Conservation (phyloP, 30 jellyfish, hydroid and myxozoan genomes). For the Nemopilema nomurai region DNA sequence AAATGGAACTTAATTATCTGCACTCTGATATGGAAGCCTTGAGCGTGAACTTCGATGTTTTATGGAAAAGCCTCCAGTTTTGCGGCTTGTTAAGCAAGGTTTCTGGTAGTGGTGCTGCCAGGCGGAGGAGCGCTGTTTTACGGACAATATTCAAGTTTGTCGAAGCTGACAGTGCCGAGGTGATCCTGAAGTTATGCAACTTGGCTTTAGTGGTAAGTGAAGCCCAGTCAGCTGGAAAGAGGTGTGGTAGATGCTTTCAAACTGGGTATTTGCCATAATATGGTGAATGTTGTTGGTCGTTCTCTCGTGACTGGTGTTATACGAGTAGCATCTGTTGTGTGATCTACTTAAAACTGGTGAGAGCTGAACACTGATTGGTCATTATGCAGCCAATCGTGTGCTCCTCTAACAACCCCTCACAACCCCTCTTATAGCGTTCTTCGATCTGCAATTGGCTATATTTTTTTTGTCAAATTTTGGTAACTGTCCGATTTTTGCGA, state of each 20-base stretch:
- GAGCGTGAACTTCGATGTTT: slow-evolving; percentile 69
- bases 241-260: not conserved
- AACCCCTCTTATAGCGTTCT: too few relatives aligned
- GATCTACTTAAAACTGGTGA: too few relatives aligned
- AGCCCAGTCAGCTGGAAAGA: not conserved
- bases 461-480: too few relatives aligned
- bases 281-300: too few relatives aligned
- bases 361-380: too few relatives aligned
- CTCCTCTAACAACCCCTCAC: too few relatives aligned
- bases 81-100: slow-evolving; percentile 67
- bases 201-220: slow-evolving; percentile 69
- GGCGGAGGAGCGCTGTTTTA: slow-evolving; percentile 65
- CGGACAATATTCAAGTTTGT: slow-evolving; percentile 70
- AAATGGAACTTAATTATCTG: slow-evolving; percentile 82
- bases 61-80: slow-evolving; percentile 68
- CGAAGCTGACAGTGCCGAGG: slow-evolving; percentile 55
- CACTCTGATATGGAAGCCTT: slow-evolving; percentile 70
- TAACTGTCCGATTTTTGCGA: too few relatives aligned
- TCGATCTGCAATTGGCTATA: too few relatives aligned
- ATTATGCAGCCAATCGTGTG: too few relatives aligned
- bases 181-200: slow-evolving; percentile 69
- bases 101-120: slow-evolving; percentile 60
- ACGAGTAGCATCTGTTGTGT: too few relatives aligned
- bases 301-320: too few relatives aligned
- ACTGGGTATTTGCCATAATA: not conserved